These are phyloP conservation scores for Zaprionus lachaisei DNA, from an alignment of 1,140 invertebrate species.

Conservation along the genomic window DNA sequence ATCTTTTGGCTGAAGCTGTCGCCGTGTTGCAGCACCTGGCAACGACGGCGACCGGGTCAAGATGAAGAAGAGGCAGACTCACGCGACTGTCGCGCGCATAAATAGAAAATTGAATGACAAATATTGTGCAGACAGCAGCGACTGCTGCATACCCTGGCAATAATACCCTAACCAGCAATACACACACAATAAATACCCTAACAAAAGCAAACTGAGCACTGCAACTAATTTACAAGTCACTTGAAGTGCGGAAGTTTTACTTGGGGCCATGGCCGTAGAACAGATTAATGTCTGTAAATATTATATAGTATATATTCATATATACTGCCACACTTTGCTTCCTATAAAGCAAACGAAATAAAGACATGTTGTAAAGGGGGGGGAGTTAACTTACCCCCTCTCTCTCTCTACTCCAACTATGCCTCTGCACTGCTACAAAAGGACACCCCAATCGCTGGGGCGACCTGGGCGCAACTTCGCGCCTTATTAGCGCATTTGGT, in stretches of 20 bases:
- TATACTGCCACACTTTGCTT: too few relatives aligned
- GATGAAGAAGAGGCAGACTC: constrained; percentile 48
- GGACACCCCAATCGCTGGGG: background rate
- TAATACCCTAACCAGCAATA: background rate
- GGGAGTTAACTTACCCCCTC: too few relatives aligned
- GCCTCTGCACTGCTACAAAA: background rate
- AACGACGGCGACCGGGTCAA: constrained; percentile 37
- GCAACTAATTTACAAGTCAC: background rate
- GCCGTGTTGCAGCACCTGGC: constrained; percentile 42
- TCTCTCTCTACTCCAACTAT: background rate
- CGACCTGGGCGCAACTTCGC: background rate
- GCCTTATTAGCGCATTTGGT: background rate
- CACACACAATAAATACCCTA: background rate
- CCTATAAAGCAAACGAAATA: too few relatives aligned
- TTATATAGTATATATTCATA: too few relatives aligned
- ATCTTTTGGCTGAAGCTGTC: constrained; percentile 58
- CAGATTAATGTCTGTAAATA: too few relatives aligned
- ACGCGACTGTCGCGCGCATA: constrained; percentile 66
- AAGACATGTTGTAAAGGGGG: too few relatives aligned
- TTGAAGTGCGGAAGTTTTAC: background rate
- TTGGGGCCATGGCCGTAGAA: background rate
- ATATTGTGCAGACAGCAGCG: constrained; percentile 7
- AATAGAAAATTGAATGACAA: constrained; percentile 57
- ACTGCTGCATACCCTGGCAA: constrained; percentile 7
- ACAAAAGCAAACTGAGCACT: background rate